Conservation (phyloP, 2,888 invertebrate species). For the Pedicia rivosa region DNA sequence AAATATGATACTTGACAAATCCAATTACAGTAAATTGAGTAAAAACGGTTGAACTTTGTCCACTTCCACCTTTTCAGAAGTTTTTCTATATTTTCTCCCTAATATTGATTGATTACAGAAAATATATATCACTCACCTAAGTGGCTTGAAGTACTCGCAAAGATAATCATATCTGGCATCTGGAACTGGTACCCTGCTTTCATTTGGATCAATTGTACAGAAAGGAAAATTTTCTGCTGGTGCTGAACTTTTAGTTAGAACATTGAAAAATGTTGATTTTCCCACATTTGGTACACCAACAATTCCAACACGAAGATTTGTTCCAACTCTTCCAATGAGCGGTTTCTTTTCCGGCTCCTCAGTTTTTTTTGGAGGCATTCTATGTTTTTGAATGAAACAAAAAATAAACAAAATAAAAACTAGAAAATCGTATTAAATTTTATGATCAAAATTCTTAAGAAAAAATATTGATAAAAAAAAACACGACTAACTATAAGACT, state of each 20-base stretch:
- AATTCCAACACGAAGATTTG: slow-evolving; percentile 92
- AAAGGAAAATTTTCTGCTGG: slow-evolving; percentile 99
- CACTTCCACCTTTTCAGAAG: neutral
- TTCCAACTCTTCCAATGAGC: slow-evolving; percentile 87
- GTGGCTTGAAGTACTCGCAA: slow-evolving; percentile 86
- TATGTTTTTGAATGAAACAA: slow-evolving; percentile 4
- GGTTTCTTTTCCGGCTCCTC: slow-evolving; percentile 79
- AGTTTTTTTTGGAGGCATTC: slow-evolving; percentile 77
- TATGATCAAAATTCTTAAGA: too few relatives aligned
- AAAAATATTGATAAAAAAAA: too few relatives aligned
- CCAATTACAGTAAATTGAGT: too few relatives aligned
- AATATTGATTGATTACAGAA: too few relatives aligned
- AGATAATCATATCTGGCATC: slow-evolving; percentile 88
- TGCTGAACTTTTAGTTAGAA: slow-evolving; percentile 91
- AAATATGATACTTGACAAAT: too few relatives aligned
- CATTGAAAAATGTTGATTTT: slow-evolving; percentile 99
- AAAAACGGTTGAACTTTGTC: too few relatives aligned
- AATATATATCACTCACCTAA: slow-evolving; percentile 46
- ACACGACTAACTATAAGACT: too few relatives aligned
- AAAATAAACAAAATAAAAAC: neutral
- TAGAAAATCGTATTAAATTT: too few relatives aligned
- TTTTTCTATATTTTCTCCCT: too few relatives aligned
- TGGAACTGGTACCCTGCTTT: slow-evolving; percentile 99
- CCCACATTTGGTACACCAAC: slow-evolving; percentile 96
- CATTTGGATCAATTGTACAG: slow-evolving; percentile 99